phyloP scores from a whole-genome alignment of 2,797 vertebrate genomes.

The Rhinogobio ventralis region DNA sequence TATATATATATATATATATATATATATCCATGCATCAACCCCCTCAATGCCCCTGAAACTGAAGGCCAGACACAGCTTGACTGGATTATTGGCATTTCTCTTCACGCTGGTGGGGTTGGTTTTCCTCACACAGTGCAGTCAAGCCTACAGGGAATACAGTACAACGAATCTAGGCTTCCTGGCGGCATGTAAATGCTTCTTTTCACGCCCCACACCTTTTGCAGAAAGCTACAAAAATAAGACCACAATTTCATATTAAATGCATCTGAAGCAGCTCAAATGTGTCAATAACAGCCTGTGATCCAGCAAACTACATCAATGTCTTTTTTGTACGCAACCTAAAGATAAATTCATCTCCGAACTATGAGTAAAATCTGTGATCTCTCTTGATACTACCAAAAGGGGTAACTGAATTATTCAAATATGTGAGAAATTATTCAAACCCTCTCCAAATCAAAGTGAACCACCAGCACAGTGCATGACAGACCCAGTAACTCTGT shows the following conservation, averaged over 20 bases:
- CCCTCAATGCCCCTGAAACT: background rate
- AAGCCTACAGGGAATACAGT: slow-evolving; percentile 18
- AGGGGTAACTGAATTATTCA: slow-evolving; percentile 53
- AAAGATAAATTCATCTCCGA: background rate
- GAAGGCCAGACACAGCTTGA: slow-evolving; percentile 42
- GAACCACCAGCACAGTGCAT: background rate
- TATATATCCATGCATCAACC: slow-evolving; percentile 18
- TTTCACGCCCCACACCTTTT: background rate
- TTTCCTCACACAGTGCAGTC: slow-evolving; percentile 37
- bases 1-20: background rate
- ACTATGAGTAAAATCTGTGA: background rate
- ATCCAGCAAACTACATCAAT: background rate
- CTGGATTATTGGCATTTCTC: slow-evolving; percentile 36
- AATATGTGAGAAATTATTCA: slow-evolving; percentile 54
- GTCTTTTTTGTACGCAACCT: background rate
- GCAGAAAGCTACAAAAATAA: slow-evolving; percentile 2
- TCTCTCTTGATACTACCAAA: slow-evolving; percentile 13
- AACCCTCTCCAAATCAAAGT: background rate
- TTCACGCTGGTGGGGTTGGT: slow-evolving; percentile 29
- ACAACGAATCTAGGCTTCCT: slow-evolving; percentile 15
- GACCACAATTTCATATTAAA: background rate
- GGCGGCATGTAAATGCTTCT: slow-evolving; percentile 18
- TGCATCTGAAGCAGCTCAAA: background rate
- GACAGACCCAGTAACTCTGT: background rate
- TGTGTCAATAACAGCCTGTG: background rate